These are phyloP conservation scores for Ectemnius continuus DNA, from an alignment of 2,888 invertebrate species.

Conservation along the genomic window DNA sequence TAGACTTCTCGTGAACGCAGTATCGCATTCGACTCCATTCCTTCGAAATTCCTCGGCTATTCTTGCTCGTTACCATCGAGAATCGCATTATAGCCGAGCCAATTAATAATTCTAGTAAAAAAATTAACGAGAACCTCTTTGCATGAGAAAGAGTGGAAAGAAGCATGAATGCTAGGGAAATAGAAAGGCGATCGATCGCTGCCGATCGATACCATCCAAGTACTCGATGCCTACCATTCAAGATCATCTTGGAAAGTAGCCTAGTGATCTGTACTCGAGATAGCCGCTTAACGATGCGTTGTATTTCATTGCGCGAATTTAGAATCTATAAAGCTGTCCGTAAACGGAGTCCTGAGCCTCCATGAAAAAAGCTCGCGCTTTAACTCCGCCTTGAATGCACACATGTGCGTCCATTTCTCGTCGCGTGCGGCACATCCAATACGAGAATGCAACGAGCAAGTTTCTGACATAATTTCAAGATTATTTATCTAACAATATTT, in stretches of 20 bases:
- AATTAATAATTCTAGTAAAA: neutral
- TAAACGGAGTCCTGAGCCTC: neutral
- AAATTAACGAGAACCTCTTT: neutral
- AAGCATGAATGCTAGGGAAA: no score
- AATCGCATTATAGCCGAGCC: no score
- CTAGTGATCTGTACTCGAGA: conserved; percentile 3
- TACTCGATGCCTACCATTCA: no score
- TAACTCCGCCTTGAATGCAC: neutral
- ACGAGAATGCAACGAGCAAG: no score
- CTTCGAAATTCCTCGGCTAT: no score
- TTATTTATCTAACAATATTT: no score
- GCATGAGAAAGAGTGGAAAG: no score
- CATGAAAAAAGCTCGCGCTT: neutral
- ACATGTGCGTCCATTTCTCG: neutral
- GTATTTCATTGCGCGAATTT: conserved; percentile 15
- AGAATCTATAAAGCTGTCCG: conserved; percentile 10
- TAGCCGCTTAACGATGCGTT: conserved; percentile 11
- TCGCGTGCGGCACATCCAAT: neutral
- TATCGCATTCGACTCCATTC: no score
- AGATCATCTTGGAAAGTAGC: neutral
- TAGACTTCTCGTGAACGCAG: neutral
- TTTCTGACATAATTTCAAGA: no score
- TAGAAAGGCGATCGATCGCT: no score
- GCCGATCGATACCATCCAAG: no score
- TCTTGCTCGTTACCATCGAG: no score